phyloP scores from a whole-genome alignment of 2,888 invertebrate genomes.

The Masnerella sp. region DNA sequence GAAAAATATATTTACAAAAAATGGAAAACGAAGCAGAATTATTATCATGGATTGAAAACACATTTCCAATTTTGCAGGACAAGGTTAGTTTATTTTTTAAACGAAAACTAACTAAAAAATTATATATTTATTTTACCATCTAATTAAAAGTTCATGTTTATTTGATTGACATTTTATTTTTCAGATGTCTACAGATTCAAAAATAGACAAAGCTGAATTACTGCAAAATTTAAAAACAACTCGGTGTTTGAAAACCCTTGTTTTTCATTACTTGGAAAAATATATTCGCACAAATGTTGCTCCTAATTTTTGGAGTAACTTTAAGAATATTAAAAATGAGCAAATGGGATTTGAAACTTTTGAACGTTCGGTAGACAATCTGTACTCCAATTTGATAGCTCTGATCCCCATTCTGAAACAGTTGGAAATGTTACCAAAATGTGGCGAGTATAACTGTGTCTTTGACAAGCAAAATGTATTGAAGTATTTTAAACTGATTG shows the following conservation, averaged over 20 bases:
- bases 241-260: conserved; percentile 28
- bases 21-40: conserved; percentile 20
- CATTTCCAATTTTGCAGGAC: conserved; percentile 16
- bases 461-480: conserved; percentile 80
- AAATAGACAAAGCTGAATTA: conserved; percentile 18
- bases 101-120: too few species aligned
- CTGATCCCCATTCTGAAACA: conserved; percentile 80
- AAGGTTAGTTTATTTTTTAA: conserved; percentile 18
- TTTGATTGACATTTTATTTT: conserved; percentile 28
- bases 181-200: conserved; percentile 22
- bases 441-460: conserved; percentile 72
- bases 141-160: conserved; percentile 15
- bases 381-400: conserved; percentile 80
- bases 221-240: conserved; percentile 11
- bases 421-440: conserved; percentile 78
- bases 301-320: conserved; percentile 84
- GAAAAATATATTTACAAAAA: too few species aligned
- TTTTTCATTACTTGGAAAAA: conserved; percentile 79
- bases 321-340: conserved; percentile 79
- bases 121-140: too few species aligned
- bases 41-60: conserved; percentile 17
- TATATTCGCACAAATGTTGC: conserved; percentile 81
- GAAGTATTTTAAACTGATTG: conserved; percentile 82
- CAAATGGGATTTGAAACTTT: conserved; percentile 83
- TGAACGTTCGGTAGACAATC: conserved; percentile 82